Base-by-base conservation (phyloP, 2,113 vertebrate genomes). In the Podarcis raffonei region DNA sequence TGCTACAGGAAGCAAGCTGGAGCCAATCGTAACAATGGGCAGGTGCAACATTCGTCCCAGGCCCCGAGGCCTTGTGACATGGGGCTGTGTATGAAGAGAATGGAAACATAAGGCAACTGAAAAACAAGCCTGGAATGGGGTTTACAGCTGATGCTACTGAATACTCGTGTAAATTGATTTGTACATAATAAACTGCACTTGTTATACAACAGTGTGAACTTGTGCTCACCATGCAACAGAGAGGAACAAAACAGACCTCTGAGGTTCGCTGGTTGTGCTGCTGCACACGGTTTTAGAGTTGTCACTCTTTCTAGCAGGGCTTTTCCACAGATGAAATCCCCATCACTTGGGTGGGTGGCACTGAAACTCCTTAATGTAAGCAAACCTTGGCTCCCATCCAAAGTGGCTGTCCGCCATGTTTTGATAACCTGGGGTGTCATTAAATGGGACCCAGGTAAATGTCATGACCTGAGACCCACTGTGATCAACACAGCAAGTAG, bases 121-220 rank as follows among this genome's bases (percentile, higher is more conserved):
- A 59, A 76, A 83, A 76, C 76, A 18, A 68, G 20, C 32, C 35
- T 65, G 23, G 16, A 37, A 30, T 25, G 39, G 68, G 59, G 53
- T 83, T 35, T 77, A 68, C 68, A 83, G 74, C 75, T 37, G 9
- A 77, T 69, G 35, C n/a, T 69, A 15, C n/a, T 83, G 27, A 3
- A 76, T 39, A 82, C 53, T 82, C 22, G 4, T 68, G 39, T 77
- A 76, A 66, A 69, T 30, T 27, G 62, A 84, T 69, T 35, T 84
- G 59, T 84, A 68, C 35, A 57, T 78, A 88, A 88, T 77, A 89
- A 89, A 89, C 32, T 57, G n/a, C 75, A 83, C 15, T 83, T 84
- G 23, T 78, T 83, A 77, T 53, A 83, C 25, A 78, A 15, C n/a
- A 13, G 5, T 69, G 72, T 78, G 81, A 77, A n/a, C 25, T 81